Base-by-base conservation (phyloP, 2,888 invertebrate genomes). In the Synergus japonicus region DNA sequence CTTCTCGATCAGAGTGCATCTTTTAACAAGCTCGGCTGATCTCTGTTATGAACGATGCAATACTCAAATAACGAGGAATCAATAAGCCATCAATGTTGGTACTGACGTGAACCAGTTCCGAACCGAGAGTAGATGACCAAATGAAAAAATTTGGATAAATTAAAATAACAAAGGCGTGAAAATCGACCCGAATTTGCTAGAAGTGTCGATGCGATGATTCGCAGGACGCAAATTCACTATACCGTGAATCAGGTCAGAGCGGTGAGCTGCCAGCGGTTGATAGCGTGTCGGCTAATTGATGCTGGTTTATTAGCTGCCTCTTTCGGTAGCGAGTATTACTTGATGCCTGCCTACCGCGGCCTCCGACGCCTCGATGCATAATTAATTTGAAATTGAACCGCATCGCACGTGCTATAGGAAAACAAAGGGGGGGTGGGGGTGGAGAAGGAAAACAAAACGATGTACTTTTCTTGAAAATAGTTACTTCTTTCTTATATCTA, bases 201-300 rank as follows among this genome's bases (percentile, higher is more conserved):
- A 49, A 54, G 54, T 22, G 73, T 73, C 73, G 73, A 73, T 73
- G 54, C 22, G 73, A 73, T 54, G 29, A 73, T 73, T 54, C 73
- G 15, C 54, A 46, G 54, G 54, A 54, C 54, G 29, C 73, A 73
- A 73, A 73, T 73, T 73, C 73, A 37, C 29, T 37, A 49, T 69
- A 54, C 49, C 54, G 49, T 18, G 67, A 69, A 69, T 46, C 46
- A 69, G 67, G 46, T 46, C 67, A 73, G 46, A 76, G 60, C 58
- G 18, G 41, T 54, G 77, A 63, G 78, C 12, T 37, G 58, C 58
- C 64, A 78, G 81, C 77, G 82, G 81, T 81, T 81, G 69, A 77
- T 90, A 88, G 89, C 90, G 89, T 90, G 90, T 85, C 88, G 86
- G 86, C 87, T 90, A 90, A 90, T 90, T 90, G 89, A 88, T 87